phyloP scores from a whole-genome alignment of 2,113 vertebrate species.

The Ariopsis seemanni region DNA sequence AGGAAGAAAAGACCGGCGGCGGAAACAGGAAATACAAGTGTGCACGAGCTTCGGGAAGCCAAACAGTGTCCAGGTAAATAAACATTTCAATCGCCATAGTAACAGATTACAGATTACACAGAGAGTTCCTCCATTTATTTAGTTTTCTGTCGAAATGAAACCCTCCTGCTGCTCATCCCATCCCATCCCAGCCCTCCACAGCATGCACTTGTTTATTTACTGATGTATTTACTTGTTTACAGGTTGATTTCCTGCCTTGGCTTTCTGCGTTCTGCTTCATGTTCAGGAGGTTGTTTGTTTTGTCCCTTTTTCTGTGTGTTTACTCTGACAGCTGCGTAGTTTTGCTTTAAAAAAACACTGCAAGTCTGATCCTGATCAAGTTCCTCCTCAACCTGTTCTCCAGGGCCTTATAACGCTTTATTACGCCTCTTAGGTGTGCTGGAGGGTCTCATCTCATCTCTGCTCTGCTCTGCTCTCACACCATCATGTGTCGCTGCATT shows the following conservation, averaged over 20 bases:
- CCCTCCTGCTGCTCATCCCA: background rate
- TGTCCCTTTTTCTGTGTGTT: background rate
- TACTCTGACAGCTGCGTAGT: background rate
- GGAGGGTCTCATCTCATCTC: background rate
- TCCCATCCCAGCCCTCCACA: too few species aligned
- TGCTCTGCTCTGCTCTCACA: too few species aligned
- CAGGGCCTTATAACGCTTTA: background rate
- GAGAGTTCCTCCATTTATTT: too few species aligned
- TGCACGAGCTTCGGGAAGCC: background rate
- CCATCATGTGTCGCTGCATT: background rate
- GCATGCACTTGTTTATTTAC: background rate
- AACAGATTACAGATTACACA: background rate
- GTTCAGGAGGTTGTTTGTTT: background rate
- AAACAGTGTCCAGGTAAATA: conserved; percentile 4
- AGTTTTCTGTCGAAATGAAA: background rate
- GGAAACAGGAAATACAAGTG: background rate
- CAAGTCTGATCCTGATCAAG: background rate
- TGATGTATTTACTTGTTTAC: background rate
- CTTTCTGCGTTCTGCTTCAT: background rate
- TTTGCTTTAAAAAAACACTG: background rate
- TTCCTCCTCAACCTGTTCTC: background rate
- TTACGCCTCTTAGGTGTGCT: background rate
- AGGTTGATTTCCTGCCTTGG: background rate
- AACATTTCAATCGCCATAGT: background rate
- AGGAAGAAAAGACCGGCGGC: background rate